These are phyloP conservation scores for Drosophila demipolita DNA, from an alignment of 2,888 invertebrate species.

Conservation along the genomic window DNA sequence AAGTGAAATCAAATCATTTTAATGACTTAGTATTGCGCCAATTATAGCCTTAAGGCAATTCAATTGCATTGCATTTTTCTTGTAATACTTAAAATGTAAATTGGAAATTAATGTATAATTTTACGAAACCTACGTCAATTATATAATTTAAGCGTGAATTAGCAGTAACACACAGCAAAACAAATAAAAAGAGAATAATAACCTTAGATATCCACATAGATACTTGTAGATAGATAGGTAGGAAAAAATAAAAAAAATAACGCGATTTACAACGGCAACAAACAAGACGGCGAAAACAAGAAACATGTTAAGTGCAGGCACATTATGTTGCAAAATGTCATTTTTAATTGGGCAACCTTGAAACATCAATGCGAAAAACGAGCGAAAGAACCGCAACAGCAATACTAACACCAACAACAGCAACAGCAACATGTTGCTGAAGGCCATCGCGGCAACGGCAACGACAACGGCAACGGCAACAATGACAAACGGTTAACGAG, in stretches of 20 bases:
- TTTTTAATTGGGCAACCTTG: slow-evolving; percentile 83
- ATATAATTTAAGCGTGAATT: slow-evolving; percentile 77
- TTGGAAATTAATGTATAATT: slow-evolving; percentile 72
- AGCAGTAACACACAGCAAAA: slow-evolving; percentile 40
- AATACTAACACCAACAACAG: slow-evolving; percentile 52
- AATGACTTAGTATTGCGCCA: slow-evolving; percentile 50
- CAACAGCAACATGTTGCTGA: slow-evolving; percentile 66
- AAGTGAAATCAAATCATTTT: slow-evolving; percentile 43
- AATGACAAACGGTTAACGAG: slow-evolving; percentile 76
- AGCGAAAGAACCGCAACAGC: slow-evolving; percentile 61
- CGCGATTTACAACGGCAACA: slow-evolving; percentile 49
- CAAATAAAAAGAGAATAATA: slow-evolving; percentile 27
- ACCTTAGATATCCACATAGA: slow-evolving; percentile 37
- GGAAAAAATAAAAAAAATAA: slow-evolving; percentile 24
- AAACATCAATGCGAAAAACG: slow-evolving; percentile 77
- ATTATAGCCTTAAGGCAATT: slow-evolving; percentile 51
- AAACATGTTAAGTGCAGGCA: slow-evolving; percentile 79
- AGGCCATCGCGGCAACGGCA: slow-evolving; percentile 55
- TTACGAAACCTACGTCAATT: slow-evolving; percentile 73
- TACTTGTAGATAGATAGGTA: slow-evolving; percentile 20
- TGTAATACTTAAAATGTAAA: slow-evolving; percentile 59
- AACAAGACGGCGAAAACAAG: slow-evolving; percentile 63
- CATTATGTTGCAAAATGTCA: slow-evolving; percentile 82
- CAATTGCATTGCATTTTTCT: slow-evolving; percentile 36
- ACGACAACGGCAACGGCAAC: slow-evolving; percentile 50